A percentile compares a stretch with the other conserved stretches of the same genome.
These are phyloP conservation scores for Bellardia pandia DNA, from an alignment of 2,888 invertebrate genomes.

Conservation along the genomic window DNA sequence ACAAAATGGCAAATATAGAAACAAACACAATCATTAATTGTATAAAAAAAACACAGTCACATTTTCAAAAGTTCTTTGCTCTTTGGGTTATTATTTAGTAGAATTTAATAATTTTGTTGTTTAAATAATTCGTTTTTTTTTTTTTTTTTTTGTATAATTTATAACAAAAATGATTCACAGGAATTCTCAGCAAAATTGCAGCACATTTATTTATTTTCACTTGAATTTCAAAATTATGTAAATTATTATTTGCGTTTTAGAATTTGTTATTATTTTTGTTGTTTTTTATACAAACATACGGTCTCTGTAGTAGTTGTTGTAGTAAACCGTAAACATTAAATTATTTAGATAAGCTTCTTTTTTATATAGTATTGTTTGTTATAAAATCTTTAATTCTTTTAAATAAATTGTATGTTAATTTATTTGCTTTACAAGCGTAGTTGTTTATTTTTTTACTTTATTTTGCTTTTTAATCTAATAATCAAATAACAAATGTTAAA, in stretches of 20 bases:
- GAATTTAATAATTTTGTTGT: slow-evolving; percentile 3
- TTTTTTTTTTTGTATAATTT: slow-evolving; percentile 15
- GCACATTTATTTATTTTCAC: slow-evolving; percentile 55
- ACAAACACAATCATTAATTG: neutral
- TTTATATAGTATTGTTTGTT: slow-evolving; percentile 15
- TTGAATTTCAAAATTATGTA: slow-evolving; percentile 60
- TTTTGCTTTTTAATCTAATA: neutral
- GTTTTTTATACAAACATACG: neutral
- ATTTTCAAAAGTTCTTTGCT: slow-evolving; percentile 71
- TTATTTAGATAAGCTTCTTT: neutral
- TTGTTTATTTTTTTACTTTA: neutral
- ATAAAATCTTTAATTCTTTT: slow-evolving; percentile 26
- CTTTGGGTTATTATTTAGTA: slow-evolving; percentile 43
- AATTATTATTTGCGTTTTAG: slow-evolving; percentile 69
- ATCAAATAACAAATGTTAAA: neutral
- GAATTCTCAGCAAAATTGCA: slow-evolving; percentile 63
- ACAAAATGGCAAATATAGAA: neutral
- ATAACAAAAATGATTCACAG: slow-evolving; percentile 60
- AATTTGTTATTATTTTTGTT: slow-evolving; percentile 33
- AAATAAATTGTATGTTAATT: neutral
- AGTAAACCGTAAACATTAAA: slow-evolving; percentile 19
- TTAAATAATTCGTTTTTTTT: slow-evolving; percentile 51
- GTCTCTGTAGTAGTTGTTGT: neutral
- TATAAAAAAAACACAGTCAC: slow-evolving; percentile 61
- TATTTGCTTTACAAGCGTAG: neutral